Evolutionary conservation across 2,113 vertebrate species (phyloP).

Genomic region (Ursus arctos): DNA sequence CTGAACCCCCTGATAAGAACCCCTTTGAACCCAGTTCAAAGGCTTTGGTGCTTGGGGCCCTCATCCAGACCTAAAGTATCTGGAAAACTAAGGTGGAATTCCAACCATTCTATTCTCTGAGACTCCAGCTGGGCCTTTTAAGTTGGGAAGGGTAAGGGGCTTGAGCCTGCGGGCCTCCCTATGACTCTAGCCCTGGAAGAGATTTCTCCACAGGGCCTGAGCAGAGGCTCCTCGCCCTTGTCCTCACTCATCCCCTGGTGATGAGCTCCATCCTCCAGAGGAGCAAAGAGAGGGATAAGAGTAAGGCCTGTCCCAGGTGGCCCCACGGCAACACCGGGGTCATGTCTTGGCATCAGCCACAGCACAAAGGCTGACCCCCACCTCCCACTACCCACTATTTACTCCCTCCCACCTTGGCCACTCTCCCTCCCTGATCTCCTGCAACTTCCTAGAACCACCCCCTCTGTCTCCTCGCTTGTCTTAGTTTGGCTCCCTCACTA

Average conservation of each 20-base stretch:
- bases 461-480: not conserved
- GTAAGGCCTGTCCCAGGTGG: not conserved
- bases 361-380: not conserved
- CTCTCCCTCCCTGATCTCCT: not conserved
- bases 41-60: not conserved
- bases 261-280: not conserved
- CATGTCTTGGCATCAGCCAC: not conserved
- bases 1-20: not conserved
- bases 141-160: not conserved
- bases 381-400: not conserved
- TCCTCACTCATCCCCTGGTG: accelerated
- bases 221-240: accelerated
- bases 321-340: not conserved
- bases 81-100: not conserved
- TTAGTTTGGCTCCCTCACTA: not conserved
- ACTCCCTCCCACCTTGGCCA: too few relatives aligned
- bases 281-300: not conserved
- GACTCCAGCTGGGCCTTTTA: not conserved
- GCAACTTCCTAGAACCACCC: not conserved
- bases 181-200: not conserved
- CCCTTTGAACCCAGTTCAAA: not conserved
- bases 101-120: not conserved
- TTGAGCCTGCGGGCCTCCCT: not conserved
- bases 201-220: not conserved
- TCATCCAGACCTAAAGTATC: not conserved